These are phyloP conservation scores for Ophiothrix spiculata DNA, from an alignment of 35 echinoderm and acorn worm species.

Conservation along the genomic window DNA sequence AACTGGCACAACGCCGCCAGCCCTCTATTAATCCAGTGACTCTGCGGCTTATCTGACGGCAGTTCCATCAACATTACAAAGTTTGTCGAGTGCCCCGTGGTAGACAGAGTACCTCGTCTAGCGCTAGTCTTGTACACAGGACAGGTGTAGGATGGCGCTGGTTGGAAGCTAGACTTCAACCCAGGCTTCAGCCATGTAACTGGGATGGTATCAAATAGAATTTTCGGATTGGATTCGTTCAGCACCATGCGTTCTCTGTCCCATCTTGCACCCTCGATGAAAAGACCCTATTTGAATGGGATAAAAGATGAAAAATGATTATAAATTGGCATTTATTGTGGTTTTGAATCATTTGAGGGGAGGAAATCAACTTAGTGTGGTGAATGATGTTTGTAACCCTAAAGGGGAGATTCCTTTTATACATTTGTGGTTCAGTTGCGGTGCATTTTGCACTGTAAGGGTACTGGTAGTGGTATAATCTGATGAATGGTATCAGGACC, in stretches of 20 bases:
- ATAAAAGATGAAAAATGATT: too few relatives aligned
- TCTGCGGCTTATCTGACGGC: constrained; percentile 75
- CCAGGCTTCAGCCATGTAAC: constrained; percentile 95
- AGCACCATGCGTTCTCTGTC: constrained; percentile 72
- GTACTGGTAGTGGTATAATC: too few relatives aligned
- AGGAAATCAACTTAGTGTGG: too few relatives aligned
- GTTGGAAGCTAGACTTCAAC: constrained; percentile 61
- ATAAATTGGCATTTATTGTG: too few relatives aligned
- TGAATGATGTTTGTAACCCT: too few relatives aligned
- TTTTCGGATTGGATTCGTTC: constrained; percentile 85
- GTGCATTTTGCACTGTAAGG: too few relatives aligned
- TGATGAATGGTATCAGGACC: too few relatives aligned
- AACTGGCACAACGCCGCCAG: constrained; percentile 89
- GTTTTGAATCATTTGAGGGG: too few relatives aligned
- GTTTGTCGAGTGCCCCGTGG: constrained; percentile 98
- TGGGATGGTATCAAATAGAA: constrained; percentile 92
- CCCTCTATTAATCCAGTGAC: constrained; percentile 92
- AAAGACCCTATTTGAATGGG: constrained; percentile 95
- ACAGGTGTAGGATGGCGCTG: constrained; percentile 65
- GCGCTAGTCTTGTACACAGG: constrained; percentile 98
- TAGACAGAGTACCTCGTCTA: constrained; percentile 91
- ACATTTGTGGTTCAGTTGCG: too few relatives aligned
- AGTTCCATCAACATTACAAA: constrained; percentile 92
- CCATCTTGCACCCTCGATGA: constrained; percentile 94
- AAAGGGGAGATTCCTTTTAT: too few relatives aligned